Conservation (phyloP, 2,113 vertebrate genomes). For the Bombycilla garrulus region DNA sequence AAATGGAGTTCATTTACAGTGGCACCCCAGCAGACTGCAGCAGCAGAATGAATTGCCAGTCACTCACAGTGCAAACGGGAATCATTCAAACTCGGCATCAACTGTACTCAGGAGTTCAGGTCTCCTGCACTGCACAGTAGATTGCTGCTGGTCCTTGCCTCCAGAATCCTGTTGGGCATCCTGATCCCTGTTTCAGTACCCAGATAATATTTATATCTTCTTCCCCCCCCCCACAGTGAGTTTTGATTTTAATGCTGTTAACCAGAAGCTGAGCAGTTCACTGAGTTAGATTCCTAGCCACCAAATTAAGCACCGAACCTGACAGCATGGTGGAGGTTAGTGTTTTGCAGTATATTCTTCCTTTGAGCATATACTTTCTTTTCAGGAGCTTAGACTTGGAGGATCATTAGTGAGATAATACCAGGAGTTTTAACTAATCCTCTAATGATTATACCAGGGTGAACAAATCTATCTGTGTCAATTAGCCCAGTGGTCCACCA, state of each 20-base stretch:
- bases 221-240: rapidly evolving
- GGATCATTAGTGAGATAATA: neutral
- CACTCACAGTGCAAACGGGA: neutral
- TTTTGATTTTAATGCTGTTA: constrained; percentile 8
- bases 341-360: neutral
- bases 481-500: neutral
- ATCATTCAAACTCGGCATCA: neutral
- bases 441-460: neutral
- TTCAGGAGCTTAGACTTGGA: neutral
- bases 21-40: constrained; percentile 23
- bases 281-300: neutral
- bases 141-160: neutral
- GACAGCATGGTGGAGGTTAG: too few relatives aligned
- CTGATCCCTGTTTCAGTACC: neutral
- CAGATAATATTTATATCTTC: neutral
- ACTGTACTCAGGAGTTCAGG: neutral
- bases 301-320: neutral
- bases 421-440: neutral
- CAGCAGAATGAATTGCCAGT: constrained; percentile 24
- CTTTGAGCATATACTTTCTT: constrained; percentile 8
- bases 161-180: neutral
- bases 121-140: neutral
- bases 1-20: constrained; percentile 42
- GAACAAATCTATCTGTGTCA: neutral
- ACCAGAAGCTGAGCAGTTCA: neutral